These are phyloP conservation scores for Pediacus dermestoides DNA, from an alignment of 2,888 invertebrate genomes.

Conservation along the genomic window DNA sequence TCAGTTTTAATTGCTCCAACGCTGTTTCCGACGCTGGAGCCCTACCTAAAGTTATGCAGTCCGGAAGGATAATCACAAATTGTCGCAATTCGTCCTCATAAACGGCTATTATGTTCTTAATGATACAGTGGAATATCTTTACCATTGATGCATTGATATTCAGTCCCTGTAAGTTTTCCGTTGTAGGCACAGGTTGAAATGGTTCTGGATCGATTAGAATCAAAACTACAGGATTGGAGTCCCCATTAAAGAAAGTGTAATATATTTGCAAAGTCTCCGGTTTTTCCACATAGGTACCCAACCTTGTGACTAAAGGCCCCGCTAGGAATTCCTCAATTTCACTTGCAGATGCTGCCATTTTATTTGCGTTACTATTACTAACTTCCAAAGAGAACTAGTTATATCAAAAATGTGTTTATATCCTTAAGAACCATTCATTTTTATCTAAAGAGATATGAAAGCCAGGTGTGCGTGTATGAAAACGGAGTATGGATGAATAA, in stretches of 20 bases:
- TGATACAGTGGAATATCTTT: conserved; percentile 82
- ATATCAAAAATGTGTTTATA: too few relatives aligned
- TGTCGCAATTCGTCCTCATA: conserved; percentile 80
- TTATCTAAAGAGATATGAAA: too few relatives aligned
- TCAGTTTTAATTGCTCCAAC: conserved; percentile 74
- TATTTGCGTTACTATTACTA: too few relatives aligned
- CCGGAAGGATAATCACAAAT: conserved; percentile 76
- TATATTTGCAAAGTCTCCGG: conserved; percentile 71
- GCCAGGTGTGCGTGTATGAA: background rate
- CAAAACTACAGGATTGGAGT: conserved; percentile 80
- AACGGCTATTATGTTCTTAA: conserved; percentile 76
- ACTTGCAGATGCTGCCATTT: conserved; percentile 59
- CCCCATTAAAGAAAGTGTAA: conserved; percentile 78
- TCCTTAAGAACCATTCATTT: too few relatives aligned
- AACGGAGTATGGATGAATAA: background rate
- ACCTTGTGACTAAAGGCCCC: conserved; percentile 84
- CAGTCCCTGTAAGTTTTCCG: conserved; percentile 53
- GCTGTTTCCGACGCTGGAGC: conserved; percentile 64
- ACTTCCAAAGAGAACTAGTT: too few relatives aligned
- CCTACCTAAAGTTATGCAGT: conserved; percentile 70
- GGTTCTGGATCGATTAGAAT: conserved; percentile 80
- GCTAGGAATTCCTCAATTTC: conserved; percentile 81
- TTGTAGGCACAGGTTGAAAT: conserved; percentile 50
- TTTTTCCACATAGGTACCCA: conserved; percentile 51
- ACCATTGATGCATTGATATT: conserved; percentile 64